These are phyloP conservation scores for Crocidura indochinensis DNA, from an alignment of 2,797 vertebrate genomes.

Conservation along the genomic window DNA sequence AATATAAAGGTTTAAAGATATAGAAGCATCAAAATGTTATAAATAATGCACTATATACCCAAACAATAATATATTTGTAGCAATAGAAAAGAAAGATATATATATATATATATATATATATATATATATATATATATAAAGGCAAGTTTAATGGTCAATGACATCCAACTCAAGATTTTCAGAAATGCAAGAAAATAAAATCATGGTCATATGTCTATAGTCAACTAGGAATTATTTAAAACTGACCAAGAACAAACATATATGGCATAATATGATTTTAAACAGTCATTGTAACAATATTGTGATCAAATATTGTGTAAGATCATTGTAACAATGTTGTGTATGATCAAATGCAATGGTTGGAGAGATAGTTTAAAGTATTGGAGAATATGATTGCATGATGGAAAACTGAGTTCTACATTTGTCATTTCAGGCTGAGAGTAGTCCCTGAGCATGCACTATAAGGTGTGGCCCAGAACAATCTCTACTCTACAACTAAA, in stretches of 20 bases:
- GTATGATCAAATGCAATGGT: too few relatives aligned
- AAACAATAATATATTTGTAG: background rate
- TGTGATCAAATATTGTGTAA: too few relatives aligned
- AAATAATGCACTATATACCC: background rate
- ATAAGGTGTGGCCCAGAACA: too few relatives aligned
- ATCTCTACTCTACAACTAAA: too few relatives aligned
- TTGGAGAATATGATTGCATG: too few relatives aligned
- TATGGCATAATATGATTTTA: background rate
- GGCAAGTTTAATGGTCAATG: constrained; percentile 5
- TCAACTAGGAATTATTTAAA: constrained; percentile 39
- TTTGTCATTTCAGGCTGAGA: too few relatives aligned
- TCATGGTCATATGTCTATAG: background rate
- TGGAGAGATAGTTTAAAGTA: too few relatives aligned
- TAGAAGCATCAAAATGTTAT: background rate
- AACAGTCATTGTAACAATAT: background rate
- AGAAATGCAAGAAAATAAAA: background rate
- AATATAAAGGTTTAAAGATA: too few relatives aligned
- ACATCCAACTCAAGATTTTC: constrained; percentile 32
- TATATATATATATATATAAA: constrained; percentile 8
- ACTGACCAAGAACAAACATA: constrained; percentile 6
- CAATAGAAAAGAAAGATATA: constrained; percentile 50
- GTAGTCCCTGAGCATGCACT: too few relatives aligned
- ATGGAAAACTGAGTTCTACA: too few relatives aligned
- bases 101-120: too few relatives aligned
- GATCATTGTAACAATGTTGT: background rate